Evolutionary conservation across 2,888 invertebrate genomes (phyloP).

Genomic region (Nymphalis c-album): DNA sequence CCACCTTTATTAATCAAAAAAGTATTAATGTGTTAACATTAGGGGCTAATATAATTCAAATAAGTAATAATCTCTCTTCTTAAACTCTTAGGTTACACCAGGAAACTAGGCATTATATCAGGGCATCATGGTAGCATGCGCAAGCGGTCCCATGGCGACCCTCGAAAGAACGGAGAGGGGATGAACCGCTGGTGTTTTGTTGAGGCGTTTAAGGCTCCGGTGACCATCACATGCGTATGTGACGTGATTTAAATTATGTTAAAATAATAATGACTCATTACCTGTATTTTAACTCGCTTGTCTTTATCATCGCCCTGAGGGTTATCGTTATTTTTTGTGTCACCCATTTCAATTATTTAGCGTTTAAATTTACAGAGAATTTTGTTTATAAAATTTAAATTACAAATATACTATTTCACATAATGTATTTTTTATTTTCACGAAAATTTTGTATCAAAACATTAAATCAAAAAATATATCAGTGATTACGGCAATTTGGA

Average conservation of each 20-base stretch:
- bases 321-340: constrained; percentile 37
- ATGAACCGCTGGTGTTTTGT: no score
- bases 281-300: constrained; percentile 69
- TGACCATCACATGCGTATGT: no score
- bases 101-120: neutral
- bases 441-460: constrained; percentile 4
- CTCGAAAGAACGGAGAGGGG: no score
- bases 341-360: constrained; percentile 50
- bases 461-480: neutral
- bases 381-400: neutral
- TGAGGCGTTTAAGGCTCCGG: no score
- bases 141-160: no score
- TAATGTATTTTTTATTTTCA: constrained; percentile 11
- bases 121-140: no score
- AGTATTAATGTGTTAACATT: neutral
- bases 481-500: neutral
- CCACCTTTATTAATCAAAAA: constrained; percentile 52
- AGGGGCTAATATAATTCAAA: no score
- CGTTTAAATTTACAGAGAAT: neutral
- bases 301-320: constrained; percentile 54
- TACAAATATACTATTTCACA: neutral
- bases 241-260: no score
- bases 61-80: no score
- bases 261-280: constrained; percentile 36
- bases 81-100: no score